phyloP scores from a whole-genome alignment of 2,888 invertebrate genomes.

The Nemurella pictetii region DNA sequence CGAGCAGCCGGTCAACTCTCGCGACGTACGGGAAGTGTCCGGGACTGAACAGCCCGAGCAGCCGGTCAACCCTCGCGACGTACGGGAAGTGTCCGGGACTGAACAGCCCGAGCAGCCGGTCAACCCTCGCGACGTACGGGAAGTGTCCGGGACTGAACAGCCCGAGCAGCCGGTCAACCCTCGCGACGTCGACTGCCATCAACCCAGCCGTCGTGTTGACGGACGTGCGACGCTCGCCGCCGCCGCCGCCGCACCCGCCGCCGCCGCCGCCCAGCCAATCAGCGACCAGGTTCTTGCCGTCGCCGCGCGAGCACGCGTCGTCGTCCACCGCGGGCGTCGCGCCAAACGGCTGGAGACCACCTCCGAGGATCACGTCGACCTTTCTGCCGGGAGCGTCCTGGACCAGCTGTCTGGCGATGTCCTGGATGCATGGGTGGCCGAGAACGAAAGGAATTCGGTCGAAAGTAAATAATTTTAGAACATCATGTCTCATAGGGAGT shows the following conservation, averaged over 20 bases:
- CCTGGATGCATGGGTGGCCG: constrained; percentile 49
- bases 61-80: no score
- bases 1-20: no score
- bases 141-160: constrained; percentile 62
- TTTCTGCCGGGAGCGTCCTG: constrained; percentile 60
- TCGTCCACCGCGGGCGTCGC: constrained; percentile 46
- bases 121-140: constrained; percentile 57
- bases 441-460: no score
- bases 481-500: no score
- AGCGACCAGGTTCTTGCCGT: constrained; percentile 60
- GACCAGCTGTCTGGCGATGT: constrained; percentile 66
- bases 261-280: constrained; percentile 55
- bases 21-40: no score
- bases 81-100: no score
- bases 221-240: not conserved
- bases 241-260: no score
- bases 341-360: constrained; percentile 60
- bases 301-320: constrained; percentile 54
- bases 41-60: no score
- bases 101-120: no score
- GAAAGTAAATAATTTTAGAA: no score
- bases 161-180: constrained; percentile 55
- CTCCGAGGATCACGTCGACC: constrained; percentile 61
- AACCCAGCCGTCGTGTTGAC: not conserved
- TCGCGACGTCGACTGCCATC: not conserved